A percentile compares a stretch with the other conserved stretches of the same genome.
Conservation (phyloP, 2,797 vertebrate genomes). For the Sebastes steindachneri region DNA sequence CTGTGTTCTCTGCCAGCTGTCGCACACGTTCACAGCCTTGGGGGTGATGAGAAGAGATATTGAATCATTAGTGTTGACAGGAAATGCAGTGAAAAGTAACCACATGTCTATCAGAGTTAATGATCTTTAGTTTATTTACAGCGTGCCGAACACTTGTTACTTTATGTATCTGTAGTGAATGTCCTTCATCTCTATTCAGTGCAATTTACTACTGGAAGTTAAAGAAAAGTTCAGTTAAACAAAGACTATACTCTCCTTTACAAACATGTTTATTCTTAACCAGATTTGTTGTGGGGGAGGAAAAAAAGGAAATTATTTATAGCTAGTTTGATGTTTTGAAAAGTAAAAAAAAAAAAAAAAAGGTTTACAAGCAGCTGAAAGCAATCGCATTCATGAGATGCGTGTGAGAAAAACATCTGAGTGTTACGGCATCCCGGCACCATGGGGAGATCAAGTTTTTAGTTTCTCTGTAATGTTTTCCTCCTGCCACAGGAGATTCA, state of each 20-base stretch:
- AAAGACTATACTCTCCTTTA: background rate
- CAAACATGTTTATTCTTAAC: background rate
- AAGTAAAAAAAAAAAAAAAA: slow-evolving; percentile 8
- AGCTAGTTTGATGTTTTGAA: background rate
- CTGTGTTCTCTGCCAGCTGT: slow-evolving; percentile 91
- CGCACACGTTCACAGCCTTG: slow-evolving; percentile 63
- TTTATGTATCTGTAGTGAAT: background rate
- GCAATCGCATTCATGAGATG: slow-evolving; percentile 14
- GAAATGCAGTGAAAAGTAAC: background rate
- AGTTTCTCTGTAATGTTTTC: slow-evolving; percentile 28
- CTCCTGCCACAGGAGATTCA: slow-evolving; percentile 15
- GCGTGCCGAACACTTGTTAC: no score
- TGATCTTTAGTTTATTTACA: background rate
- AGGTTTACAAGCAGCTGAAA: slow-evolving; percentile 20
- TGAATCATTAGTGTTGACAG: background rate
- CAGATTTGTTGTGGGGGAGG: background rate
- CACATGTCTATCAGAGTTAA: background rate
- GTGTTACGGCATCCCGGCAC: slow-evolving; percentile 37
- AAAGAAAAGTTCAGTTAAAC: background rate
- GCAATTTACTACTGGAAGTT: background rate
- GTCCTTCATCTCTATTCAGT: background rate
- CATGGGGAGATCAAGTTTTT: slow-evolving; percentile 22
- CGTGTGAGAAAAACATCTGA: slow-evolving; percentile 19
- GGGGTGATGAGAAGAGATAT: background rate
- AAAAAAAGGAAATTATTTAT: background rate